Evolutionary conservation across 2,888 invertebrate genomes (phyloP), one percentile per base, ranked within the genome.

Genomic region (Agonum fuliginosum): DNA sequence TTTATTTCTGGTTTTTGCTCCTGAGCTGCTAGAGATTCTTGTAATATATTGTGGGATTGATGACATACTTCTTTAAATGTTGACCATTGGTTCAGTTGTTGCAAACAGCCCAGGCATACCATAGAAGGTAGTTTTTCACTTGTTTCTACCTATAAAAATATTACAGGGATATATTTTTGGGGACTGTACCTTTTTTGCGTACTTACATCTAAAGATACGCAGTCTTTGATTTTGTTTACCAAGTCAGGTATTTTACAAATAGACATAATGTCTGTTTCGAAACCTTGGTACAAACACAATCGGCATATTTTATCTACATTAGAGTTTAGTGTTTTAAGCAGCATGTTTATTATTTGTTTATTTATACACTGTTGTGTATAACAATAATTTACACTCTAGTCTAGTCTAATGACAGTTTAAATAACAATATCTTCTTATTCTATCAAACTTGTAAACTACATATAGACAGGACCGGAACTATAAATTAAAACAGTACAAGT

Each of bases 151-250:
- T 83, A 67, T 41, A 81, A 81, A 48, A 0, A 76, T 17, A 46
- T 30, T 0, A 72, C 19, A 72, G 3, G 19, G 8, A 19, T 62
- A 43, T 62, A 43, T 22, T 51, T 34, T 22, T 22, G 30, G 8
- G 30, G n/a, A n/a, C n/a, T n/a, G n/a, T n/a, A n/a, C n/a, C n/a
- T n/a, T n/a, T n/a, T n/a, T n/a, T n/a, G n/a, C n/a, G n/a, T n/a
- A 78, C 79, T 78, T 80, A 84, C 82, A 67, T 82, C 81, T 51
- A 84, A 80, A n/a, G 83, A 80, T 20, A 83, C 82, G 72, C 83
- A 84, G 34, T 81, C 78, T 74, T 80, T 80, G 62, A 84, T 83
- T 82, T 83, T 83, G 22, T 78, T 78, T 20, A 81, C 69, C 17
- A 84, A 80, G 78, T 84, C 81, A 73, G 80, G 79, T 46, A 81